Percentiles rank a stretch among this genome's conserved stretches.
phyloP scores from a whole-genome alignment of 2,888 invertebrate species.

The Amblyjoppa proteus region DNA sequence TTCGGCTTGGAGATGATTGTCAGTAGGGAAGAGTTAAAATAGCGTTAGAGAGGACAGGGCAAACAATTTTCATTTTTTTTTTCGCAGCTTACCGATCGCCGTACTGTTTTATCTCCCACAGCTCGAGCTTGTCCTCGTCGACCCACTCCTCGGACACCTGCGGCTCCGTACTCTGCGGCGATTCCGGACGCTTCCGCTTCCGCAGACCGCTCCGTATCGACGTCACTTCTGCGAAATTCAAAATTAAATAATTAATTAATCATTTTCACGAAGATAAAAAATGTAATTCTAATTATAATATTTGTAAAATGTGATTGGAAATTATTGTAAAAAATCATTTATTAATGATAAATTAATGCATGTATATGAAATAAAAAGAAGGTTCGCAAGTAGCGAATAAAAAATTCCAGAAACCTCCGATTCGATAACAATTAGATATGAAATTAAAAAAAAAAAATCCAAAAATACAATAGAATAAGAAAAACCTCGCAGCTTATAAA shows the following conservation, averaged over 20 bases:
- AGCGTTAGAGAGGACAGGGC: neutral
- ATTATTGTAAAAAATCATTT: neutral
- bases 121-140: constrained; percentile 96
- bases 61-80: constrained; percentile 2
- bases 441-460: neutral
- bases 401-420: neutral
- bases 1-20: neutral
- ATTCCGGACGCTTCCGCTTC: constrained; percentile 96
- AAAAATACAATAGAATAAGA: neutral
- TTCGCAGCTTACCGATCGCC: constrained; percentile 89
- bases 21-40: neutral
- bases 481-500: too few species aligned
- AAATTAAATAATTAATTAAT: neutral
- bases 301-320: too few species aligned
- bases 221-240: constrained; percentile 91
- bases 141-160: constrained; percentile 98
- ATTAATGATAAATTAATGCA: neutral
- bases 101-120: constrained; percentile 98
- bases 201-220: constrained; percentile 97
- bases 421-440: neutral
- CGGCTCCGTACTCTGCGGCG: constrained; percentile 97
- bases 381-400: neutral
- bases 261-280: neutral
- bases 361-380: neutral
- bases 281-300: too few species aligned